A percentile compares a stretch with the other conserved stretches of the same genome.
Evolutionary conservation across 2,113 vertebrate genomes (phyloP).

Genomic region (Hippopotamus amphibius): DNA sequence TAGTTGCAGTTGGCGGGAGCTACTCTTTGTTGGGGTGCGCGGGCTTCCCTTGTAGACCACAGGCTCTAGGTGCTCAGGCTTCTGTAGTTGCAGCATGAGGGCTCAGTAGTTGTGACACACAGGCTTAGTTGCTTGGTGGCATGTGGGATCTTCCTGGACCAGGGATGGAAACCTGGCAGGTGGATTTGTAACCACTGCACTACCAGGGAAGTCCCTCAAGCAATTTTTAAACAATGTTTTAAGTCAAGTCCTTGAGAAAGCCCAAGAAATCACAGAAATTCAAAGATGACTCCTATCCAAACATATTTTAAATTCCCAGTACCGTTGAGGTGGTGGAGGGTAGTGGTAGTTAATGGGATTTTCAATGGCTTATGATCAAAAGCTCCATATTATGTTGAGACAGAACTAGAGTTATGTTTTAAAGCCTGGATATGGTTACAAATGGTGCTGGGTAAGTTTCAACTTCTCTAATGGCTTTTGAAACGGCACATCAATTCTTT

Average conservation of each 20-base stretch:
- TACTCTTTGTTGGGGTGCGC: too few species aligned
- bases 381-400: not conserved
- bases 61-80: too few species aligned
- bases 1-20: too few species aligned
- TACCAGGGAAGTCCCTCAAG: too few species aligned
- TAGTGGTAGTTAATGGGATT: not conserved
- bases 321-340: not conserved
- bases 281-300: conserved; percentile 14
- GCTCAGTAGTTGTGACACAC: too few species aligned
- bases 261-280: conserved; percentile 78
- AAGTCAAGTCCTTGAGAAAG: conserved; percentile 72
- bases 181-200: too few species aligned
- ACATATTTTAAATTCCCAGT: conserved; percentile 60
- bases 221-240: not conserved
- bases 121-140: too few species aligned
- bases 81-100: not conserved
- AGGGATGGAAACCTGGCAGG: too few species aligned
- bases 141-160: too few species aligned
- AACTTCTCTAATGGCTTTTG: not conserved
- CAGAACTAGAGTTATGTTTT: not conserved
- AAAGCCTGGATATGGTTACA: not conserved
- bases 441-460: accelerated
- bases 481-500: not conserved
- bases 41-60: too few species aligned
- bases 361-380: not conserved